These are phyloP conservation scores for Protonibea diacanthus DNA, from an alignment of 2,797 vertebrate genomes.

Conservation along the genomic window DNA sequence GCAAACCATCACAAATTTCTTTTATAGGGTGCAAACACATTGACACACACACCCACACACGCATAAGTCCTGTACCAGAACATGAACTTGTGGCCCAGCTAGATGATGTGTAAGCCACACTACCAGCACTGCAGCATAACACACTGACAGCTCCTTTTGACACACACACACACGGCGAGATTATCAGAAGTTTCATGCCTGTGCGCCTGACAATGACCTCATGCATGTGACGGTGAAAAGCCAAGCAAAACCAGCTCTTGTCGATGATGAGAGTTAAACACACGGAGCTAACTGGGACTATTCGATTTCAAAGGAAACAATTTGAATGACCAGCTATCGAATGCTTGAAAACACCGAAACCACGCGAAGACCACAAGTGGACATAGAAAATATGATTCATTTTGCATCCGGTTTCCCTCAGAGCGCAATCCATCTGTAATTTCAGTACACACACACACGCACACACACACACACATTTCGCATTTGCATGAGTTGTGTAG, in stretches of 20 bases:
- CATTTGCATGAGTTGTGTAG: constrained; percentile 36
- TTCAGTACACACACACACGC: constrained; percentile 10
- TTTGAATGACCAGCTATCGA: constrained; percentile 44
- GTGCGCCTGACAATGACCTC: constrained; percentile 58
- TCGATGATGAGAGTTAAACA: constrained; percentile 27
- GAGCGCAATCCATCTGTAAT: constrained; percentile 1
- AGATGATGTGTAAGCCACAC: constrained; percentile 32
- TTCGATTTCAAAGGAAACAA: constrained; percentile 57
- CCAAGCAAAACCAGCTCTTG: constrained; percentile 49
- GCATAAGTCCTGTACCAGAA: neutral
- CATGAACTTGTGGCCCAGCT: constrained; percentile 16
- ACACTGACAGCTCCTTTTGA: constrained; percentile 42
- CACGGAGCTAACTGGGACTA: constrained; percentile 31
- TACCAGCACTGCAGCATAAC: constrained; percentile 55
- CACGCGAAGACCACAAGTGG: constrained; percentile 45
- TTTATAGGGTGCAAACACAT: neutral
- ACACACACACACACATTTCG: constrained; percentile 12
- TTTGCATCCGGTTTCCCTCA: constrained; percentile 54
- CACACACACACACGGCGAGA: constrained; percentile 47
- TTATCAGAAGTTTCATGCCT: constrained; percentile 53
- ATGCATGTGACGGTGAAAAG: constrained; percentile 40
- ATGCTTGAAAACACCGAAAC: constrained; percentile 42
- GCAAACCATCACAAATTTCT: neutral
- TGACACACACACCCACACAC: constrained; percentile 10
- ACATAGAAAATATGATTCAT: constrained; percentile 47